Base-by-base conservation (phyloP, 1,140 invertebrate species). In the Calliphora vicina region DNA sequence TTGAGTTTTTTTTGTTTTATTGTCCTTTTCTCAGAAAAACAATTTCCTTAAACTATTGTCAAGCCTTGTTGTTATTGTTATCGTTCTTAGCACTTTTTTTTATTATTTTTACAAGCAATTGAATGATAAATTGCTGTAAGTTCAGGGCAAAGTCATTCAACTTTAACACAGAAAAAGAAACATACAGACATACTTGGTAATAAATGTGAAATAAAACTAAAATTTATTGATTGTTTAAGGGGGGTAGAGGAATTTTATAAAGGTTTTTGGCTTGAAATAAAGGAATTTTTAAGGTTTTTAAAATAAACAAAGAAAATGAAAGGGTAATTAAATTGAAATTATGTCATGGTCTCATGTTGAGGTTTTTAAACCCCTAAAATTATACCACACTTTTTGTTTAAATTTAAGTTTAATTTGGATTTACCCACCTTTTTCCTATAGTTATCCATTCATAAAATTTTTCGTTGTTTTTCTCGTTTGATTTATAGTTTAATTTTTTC, bases 351-450 rank as follows among this genome's bases (percentile, higher is more conserved):
- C 10, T 35, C n/a, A n/a, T 35, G 35, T 29, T 29, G 2, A 29
- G 8, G 35, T 5, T 25, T 67, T 20, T 9, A 23, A 23, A 67
- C 1, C 2, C 61, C 61, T 67, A 25, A 67, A 67, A 25, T 6
- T 67, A 67, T 20, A 23, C 61, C 25, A 25, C 25, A 67, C 17
- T 23, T 67, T 67, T 67, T 23, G n/a, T 8, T 25, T 23, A 20
- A 50, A 1, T 25, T 67, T 67, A 6, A 67, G 5, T 61, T 61
- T 61, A 17, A 17, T n/a, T 61, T 13, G 4, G 17, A 23, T 12
- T 61, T 67, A 23, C 61, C 10, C 83, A 89, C 88, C 88, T 89
- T 89, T 71, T 89, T 89, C 45, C 88, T 88, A 87, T 89, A 89
- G 87, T 89, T 89, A 85, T 89, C 88, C 88, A 89, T 89, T 86